Evolutionary conservation across 2,797 vertebrate species (phyloP), one percentile per base, ranked within the genome.

Genomic region (Notamacropus eugenii): DNA sequence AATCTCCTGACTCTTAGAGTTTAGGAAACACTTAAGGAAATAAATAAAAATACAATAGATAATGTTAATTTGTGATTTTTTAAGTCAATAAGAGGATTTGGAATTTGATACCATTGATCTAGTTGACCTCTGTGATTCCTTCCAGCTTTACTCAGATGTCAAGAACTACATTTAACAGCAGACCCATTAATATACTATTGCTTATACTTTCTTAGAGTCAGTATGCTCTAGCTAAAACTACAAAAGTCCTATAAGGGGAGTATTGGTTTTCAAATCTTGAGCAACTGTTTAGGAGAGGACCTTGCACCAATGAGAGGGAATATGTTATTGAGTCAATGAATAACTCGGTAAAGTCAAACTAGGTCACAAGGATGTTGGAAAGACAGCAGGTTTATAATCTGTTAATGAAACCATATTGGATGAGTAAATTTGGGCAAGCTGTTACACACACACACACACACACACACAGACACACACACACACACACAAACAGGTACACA

Each of bases 151-250:
- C 40, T 74, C n/a, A 27, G 8, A 82, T 82, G n/a, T 40, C 40
- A 46, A 82, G 22, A 82, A 82, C 22, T 82, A 24, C 22, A 24
- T 82, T 46, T 82, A 13, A 29, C 50, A 58, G 29, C 29, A 3
- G 0, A 22, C 34, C 3, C 1, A 0, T 6, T n/a, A 92, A 0
- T 29, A 40, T 3, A 14, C 29, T 50, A 5, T 16, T 2, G 22
- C 34, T 94, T 58, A 34, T 50, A 31, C 19, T 2, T 0, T 12
- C 92, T 55, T 46, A 0, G 5, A 92, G 56, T 74, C 54, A 58
- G 27, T 13, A n/a, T 16, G 1, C 12, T 14, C 4, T 58, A 28
- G 22, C 0, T 82, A 46, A 46, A 74, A 46, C 19, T 82, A 24
- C 40, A 82, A 82, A n/a, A 87, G 87, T 27, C 55, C 57, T 16